phyloP scores from a whole-genome alignment of 2,113 vertebrate species.

The Xyliphius kryptos region DNA sequence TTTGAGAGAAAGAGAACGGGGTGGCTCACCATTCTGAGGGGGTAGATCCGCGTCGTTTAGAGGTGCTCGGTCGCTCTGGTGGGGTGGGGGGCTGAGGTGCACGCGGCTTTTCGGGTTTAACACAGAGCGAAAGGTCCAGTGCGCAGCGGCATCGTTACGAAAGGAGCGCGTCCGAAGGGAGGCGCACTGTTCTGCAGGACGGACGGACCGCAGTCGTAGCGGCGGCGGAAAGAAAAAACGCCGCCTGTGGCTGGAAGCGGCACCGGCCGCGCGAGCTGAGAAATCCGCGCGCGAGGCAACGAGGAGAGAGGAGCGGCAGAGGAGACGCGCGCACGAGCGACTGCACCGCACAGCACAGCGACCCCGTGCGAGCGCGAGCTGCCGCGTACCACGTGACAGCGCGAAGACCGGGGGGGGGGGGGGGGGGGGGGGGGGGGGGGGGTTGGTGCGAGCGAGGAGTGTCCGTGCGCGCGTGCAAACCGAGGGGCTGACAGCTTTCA shows the following conservation, averaged over 20 bases:
- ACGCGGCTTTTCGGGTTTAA: conserved; percentile 33
- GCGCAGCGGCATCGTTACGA: conserved; percentile 48
- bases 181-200: not conserved
- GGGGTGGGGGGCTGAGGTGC: too few relatives aligned
- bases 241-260: conserved; percentile 20
- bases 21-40: conserved; percentile 64
- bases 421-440: too few relatives aligned
- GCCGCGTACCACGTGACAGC: too few relatives aligned
- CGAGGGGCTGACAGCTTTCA: too few relatives aligned
- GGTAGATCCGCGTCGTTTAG: conserved; percentile 49
- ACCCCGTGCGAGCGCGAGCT: too few relatives aligned
- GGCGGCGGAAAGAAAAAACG: conserved; percentile 35
- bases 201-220: conserved; percentile 39
- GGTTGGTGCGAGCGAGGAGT: too few relatives aligned
- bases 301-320: too few relatives aligned
- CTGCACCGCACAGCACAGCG: too few relatives aligned
- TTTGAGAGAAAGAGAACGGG: conserved; percentile 19
- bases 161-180: conserved; percentile 30
- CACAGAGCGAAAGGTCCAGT: conserved; percentile 44
- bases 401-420: too few relatives aligned
- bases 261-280: not conserved
- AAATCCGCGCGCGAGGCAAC: too few relatives aligned
- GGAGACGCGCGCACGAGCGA: too few relatives aligned
- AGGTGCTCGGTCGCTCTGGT: not conserved
- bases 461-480: too few relatives aligned